phyloP scores from a whole-genome alignment of 2,888 invertebrate genomes.

The Synanthedon myopaeformis region DNA sequence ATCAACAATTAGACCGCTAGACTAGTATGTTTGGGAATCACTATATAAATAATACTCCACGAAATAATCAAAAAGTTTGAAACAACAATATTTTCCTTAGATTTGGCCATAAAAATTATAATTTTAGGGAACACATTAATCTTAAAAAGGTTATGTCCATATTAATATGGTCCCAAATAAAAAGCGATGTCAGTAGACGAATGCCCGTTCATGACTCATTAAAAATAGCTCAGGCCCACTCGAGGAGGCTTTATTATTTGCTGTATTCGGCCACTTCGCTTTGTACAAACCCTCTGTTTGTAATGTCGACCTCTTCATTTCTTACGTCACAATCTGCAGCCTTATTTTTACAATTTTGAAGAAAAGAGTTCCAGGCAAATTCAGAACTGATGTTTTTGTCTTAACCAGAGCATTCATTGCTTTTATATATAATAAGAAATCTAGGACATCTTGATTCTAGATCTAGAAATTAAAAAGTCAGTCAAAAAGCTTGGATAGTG shows the following conservation, averaged over 20 bases:
- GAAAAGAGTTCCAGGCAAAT: too few species aligned
- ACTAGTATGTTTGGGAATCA: too few species aligned
- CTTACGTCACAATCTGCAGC: constrained; percentile 8
- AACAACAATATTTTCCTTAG: not conserved
- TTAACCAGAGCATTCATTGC: too few species aligned
- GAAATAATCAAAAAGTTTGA: not conserved
- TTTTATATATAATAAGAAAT: too few species aligned
- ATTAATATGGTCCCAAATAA: constrained; percentile 13
- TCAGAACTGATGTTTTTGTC: too few species aligned
- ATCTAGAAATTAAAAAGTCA: too few species aligned
- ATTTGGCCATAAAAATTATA: not conserved
- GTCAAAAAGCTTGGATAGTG: too few species aligned
- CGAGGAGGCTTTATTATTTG: constrained; percentile 17
- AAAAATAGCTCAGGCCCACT: constrained; percentile 25
- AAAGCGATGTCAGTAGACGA: constrained; percentile 30
- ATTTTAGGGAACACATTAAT: not conserved
- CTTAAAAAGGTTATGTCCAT: constrained; percentile 5
- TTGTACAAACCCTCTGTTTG: constrained; percentile 18
- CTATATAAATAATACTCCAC: too few species aligned
- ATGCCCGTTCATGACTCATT: constrained; percentile 41
- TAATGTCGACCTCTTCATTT: constrained; percentile 20
- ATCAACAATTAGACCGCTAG: too few species aligned
- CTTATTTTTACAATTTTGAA: not conserved
- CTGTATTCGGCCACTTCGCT: constrained; percentile 17
- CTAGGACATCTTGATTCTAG: too few species aligned